Evolutionary conservation across 2,888 invertebrate species (phyloP).

Genomic region (Theodoxus fluviatilis): DNA sequence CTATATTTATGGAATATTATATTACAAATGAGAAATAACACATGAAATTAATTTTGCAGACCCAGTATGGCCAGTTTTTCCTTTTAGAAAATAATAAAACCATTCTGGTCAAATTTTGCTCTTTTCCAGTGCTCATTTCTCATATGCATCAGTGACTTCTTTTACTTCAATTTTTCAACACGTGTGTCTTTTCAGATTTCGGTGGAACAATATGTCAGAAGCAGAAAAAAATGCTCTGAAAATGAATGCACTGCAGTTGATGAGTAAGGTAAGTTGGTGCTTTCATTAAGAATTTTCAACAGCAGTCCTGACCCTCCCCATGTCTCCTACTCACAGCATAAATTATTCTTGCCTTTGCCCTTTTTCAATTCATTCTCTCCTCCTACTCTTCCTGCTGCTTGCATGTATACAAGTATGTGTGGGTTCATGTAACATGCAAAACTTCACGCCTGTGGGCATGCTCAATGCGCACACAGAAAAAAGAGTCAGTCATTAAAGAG

Average conservation of each 20-base stretch:
- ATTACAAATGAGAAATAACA: too few relatives aligned
- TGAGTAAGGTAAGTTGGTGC: conserved; percentile 48
- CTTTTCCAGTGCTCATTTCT: not conserved
- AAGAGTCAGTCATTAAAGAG: too few relatives aligned
- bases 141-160: not conserved
- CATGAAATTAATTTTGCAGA: too few relatives aligned
- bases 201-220: conserved; percentile 88
- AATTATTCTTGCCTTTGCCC: not conserved
- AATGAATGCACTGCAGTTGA: conserved; percentile 66
- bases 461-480: too few relatives aligned
- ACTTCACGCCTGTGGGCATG: too few relatives aligned
- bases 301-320: not conserved
- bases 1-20: too few relatives aligned
- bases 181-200: conserved; percentile 66
- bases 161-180: conserved; percentile 5
- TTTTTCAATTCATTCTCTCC: not conserved
- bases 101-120: not conserved
- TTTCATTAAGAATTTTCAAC: not conserved
- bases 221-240: conserved; percentile 89
- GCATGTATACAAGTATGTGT: too few relatives aligned
- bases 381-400: too few relatives aligned
- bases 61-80: too few relatives aligned
- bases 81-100: not conserved
- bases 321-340: not conserved
- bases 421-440: too few relatives aligned